Base-by-base conservation (phyloP, 2,888 invertebrate species). In the Latheticus oryzae region DNA sequence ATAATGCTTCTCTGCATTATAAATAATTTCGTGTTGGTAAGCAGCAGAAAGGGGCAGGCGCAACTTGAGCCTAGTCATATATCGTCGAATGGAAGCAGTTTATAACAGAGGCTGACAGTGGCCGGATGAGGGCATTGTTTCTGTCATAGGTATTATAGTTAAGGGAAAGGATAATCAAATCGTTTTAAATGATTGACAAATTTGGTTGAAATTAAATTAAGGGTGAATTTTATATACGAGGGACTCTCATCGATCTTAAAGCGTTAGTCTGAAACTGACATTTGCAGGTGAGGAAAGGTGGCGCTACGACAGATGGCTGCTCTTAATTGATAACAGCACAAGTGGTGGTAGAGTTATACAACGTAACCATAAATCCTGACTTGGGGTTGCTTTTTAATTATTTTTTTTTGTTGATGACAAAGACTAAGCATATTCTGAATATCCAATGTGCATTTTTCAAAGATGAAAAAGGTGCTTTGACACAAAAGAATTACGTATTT, bases 271-370 rank as follows among this genome's bases (percentile, higher is more conserved):
- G 38, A n/a, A 16, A 21, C 13, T 23, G 38, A 19, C 23, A 21
- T 21, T 11, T 38, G 11, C 30, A 45, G 45, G 45, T 45, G 45
- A 28, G 30, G 45, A 45, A 45, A 45, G 45, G 45, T 45, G 45
- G 45, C 45, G 45, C 19, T 11, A 17, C 45, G 45, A 45, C 45
- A 16, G 26, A 26, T 42, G 40, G 24, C 40, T 30, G 28, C 15
- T 21, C 32, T 45, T 45, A 45, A 45, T 45, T 45, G 45, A 45
- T 32, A 45, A 28, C 21, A 30, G 9, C 23, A 23, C 23, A n/a
- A 13, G 38, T 11, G 13, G 21, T 8, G 35, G 35, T 35, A 35
- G 17, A 17, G 28, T 42, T 28, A 42, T 16, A 21, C 16, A 21
- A 30, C 17, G 12, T 11, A 17, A 30, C 12, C 45, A 19, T 45